A percentile compares a stretch with the other conserved stretches of the same genome.
These are phyloP conservation scores for Porites cylindrica DNA, from an alignment of 92 coral and sea anemone genomes.

Conservation along the genomic window DNA sequence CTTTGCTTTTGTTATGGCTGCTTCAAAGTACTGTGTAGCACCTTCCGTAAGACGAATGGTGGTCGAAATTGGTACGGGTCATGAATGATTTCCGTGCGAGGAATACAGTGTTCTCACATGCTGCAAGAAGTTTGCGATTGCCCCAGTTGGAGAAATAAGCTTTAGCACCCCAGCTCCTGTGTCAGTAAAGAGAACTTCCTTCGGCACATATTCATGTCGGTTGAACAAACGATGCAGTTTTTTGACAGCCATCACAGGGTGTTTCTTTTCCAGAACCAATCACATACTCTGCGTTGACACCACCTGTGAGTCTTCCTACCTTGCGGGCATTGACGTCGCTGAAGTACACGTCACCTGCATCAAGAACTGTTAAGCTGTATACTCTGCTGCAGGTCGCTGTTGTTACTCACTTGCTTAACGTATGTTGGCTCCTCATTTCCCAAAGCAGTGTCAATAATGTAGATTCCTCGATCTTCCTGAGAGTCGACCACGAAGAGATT, in stretches of 20 bases:
- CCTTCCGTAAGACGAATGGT: not conserved
- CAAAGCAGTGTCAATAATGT: conserved; percentile 2
- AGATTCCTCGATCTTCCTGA: conserved; percentile 30
- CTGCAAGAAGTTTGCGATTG: not conserved
- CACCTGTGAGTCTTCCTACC: not conserved
- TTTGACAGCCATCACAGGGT: conserved; percentile 9
- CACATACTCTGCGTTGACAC: not conserved
- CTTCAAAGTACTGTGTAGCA: not conserved
- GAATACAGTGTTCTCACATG: not conserved
- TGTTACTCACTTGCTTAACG: not conserved
- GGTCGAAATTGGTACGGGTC: not conserved
- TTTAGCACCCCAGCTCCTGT: conserved; percentile 4
- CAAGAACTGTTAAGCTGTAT: not conserved
- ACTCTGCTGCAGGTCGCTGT: not conserved
- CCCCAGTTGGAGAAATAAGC: not conserved
- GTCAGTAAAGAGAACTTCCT: conserved; percentile 1
- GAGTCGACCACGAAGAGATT: conserved; percentile 31
- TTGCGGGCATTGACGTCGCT: not conserved
- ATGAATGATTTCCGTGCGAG: not conserved
- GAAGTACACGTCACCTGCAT: not conserved
- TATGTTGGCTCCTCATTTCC: not conserved
- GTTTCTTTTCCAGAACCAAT: not conserved
- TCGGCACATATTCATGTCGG: not conserved
- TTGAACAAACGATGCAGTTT: conserved; percentile 5
- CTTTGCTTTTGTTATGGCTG: not conserved